Evolutionary conservation across 1,140 invertebrate species (phyloP).

Genomic region (Babylonia areolata): DNA sequence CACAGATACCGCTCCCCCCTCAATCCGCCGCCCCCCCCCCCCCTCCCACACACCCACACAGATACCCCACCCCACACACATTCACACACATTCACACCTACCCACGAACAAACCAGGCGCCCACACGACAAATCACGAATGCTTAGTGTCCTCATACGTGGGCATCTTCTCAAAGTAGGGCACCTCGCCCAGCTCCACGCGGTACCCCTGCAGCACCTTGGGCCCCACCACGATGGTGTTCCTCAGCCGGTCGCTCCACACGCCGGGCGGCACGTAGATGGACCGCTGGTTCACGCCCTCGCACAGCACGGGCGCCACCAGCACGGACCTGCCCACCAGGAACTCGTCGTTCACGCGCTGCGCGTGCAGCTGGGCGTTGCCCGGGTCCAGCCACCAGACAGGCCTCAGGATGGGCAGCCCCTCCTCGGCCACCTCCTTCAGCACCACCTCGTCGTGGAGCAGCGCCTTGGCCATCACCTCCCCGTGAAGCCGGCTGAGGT

Average conservation of each 20-base stretch:
- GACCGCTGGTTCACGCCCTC: conserved; percentile 81
- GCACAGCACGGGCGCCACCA: conserved; percentile 88
- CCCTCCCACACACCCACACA: no score
- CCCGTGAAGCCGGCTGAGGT: conserved; percentile 83
- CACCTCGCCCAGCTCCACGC: conserved; percentile 42
- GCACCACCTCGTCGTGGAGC: conserved; percentile 77
- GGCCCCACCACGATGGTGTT: conserved; percentile 48
- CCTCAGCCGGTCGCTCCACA: conserved; percentile 54
- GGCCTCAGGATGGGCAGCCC: conserved; percentile 84
- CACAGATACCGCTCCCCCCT: no score
- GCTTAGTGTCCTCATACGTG: conserved; percentile 29
- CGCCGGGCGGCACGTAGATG: conserved; percentile 80
- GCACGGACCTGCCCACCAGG: conserved; percentile 86
- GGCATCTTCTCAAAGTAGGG: conserved; percentile 49
- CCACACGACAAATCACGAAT: no score
- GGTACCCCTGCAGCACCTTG: conserved; percentile 43
- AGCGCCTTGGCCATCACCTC: conserved; percentile 78
- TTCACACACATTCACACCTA: no score
- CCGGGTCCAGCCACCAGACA: conserved; percentile 92
- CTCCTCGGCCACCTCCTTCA: conserved; percentile 84
- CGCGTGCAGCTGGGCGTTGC: conserved; percentile 82
- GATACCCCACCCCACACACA: no score
- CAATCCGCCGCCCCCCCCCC: no score
- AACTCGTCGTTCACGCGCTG: conserved; percentile 87
- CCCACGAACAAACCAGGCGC: no score